Percentiles rank a stretch among this genome's conserved stretches.
Conservation (phyloP, 2,113 vertebrate genomes). For the Podarcis raffonei region DNA sequence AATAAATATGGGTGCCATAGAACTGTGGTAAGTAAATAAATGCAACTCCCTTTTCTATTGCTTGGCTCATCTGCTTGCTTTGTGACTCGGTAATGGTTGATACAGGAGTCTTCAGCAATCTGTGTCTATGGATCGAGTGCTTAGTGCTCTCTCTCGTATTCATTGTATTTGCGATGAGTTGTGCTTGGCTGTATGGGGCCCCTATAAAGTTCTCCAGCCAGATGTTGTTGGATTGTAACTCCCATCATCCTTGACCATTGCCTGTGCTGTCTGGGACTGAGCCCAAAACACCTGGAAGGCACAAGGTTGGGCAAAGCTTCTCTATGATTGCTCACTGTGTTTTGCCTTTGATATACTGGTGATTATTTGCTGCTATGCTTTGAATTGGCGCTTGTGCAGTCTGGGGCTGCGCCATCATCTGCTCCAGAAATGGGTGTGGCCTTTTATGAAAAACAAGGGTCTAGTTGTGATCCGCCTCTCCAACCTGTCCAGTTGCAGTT, state of each 20-base stretch:
- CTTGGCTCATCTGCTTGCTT: background rate
- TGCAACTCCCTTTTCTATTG: background rate
- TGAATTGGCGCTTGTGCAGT: background rate
- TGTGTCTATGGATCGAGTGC: background rate
- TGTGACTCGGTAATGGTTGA: background rate
- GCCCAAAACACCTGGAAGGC: background rate
- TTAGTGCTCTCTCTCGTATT: background rate
- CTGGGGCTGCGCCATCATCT: background rate
- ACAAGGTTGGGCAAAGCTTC: background rate
- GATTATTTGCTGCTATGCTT: background rate
- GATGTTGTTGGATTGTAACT: background rate
- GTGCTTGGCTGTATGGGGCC: background rate
- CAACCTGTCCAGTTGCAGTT: background rate
- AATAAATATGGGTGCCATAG: no score
- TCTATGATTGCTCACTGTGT: background rate
- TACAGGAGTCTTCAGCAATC: background rate
- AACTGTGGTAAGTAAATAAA: no score
- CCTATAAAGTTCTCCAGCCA: no score
- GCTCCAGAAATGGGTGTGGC: background rate
- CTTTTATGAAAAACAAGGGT: background rate
- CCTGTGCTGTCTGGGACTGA: no score
- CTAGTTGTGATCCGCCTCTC: background rate
- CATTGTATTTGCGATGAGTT: background rate
- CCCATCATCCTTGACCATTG: no score
- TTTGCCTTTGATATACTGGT: background rate